Conservation (phyloP, 2,797 vertebrate genomes). For the Takifugu ocellatus region DNA sequence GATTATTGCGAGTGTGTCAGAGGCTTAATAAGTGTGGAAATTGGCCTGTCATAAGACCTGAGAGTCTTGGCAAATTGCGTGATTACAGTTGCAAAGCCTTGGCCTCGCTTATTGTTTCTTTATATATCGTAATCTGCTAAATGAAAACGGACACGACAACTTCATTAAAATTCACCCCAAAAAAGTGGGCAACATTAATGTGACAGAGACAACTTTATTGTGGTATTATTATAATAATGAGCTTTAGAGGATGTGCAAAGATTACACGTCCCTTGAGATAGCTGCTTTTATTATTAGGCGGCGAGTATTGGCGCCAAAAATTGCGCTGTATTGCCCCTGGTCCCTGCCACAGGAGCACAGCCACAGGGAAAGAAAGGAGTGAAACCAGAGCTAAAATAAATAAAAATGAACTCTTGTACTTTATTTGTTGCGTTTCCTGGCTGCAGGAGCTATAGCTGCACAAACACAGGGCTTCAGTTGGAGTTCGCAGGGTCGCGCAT, state of each 20-base stretch:
- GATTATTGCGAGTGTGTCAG: slow-evolving; percentile 85
- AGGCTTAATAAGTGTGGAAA: slow-evolving; percentile 87
- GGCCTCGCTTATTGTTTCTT: slow-evolving; percentile 81
- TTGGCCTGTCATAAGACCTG: slow-evolving; percentile 82
- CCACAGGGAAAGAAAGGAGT: slow-evolving; percentile 1
- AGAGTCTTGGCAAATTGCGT: slow-evolving; percentile 78
- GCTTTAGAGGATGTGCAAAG: slow-evolving; percentile 78
- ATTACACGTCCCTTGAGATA: slow-evolving; percentile 74
- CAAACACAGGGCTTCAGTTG: slow-evolving; percentile 12
- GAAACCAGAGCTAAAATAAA: neutral
- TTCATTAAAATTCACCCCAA: slow-evolving; percentile 72
- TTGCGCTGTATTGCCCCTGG: slow-evolving; percentile 60
- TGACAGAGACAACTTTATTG: slow-evolving; percentile 84
- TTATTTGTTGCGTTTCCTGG: slow-evolving; percentile 9
- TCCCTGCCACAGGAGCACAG: slow-evolving; percentile 29
- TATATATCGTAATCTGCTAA: slow-evolving; percentile 80
- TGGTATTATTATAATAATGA: slow-evolving; percentile 77
- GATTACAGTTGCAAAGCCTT: slow-evolving; percentile 76
- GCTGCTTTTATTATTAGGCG: slow-evolving; percentile 70
- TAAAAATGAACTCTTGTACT: neutral
- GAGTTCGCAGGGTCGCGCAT: slow-evolving; percentile 14
- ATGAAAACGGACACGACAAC: slow-evolving; percentile 72
- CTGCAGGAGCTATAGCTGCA: slow-evolving; percentile 2
- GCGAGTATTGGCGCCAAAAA: slow-evolving; percentile 53
- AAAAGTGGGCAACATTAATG: slow-evolving; percentile 70